phyloP scores from a whole-genome alignment of 2,888 invertebrate species.

The Noctua fimbriata region DNA sequence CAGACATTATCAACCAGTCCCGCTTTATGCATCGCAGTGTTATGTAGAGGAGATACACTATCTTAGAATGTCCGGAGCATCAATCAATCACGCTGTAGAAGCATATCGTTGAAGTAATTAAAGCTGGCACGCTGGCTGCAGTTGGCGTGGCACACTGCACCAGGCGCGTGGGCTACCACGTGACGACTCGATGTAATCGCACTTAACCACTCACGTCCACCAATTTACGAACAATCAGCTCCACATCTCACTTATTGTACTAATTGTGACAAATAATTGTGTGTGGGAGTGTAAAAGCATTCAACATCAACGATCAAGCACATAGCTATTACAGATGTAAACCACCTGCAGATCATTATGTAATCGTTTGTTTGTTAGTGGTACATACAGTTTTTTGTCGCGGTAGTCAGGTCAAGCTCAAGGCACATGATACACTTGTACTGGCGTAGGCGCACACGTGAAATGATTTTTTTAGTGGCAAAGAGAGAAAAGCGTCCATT shows the following conservation, averaged over 20 bases:
- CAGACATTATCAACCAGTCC: slow-evolving; percentile 51
- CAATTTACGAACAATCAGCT: slow-evolving; percentile 50
- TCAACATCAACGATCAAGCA: slow-evolving; percentile 50
- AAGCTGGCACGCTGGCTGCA: slow-evolving; percentile 71
- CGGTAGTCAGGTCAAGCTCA: slow-evolving; percentile 80
- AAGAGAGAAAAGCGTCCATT: slow-evolving; percentile 22
- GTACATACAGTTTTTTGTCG: slow-evolving; percentile 65
- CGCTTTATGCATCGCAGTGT: slow-evolving; percentile 41
- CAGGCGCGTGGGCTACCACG: slow-evolving; percentile 72
- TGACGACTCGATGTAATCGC: slow-evolving; percentile 66
- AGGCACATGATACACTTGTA: slow-evolving; percentile 69
- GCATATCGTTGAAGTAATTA: slow-evolving; percentile 70
- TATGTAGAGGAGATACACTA: slow-evolving; percentile 38
- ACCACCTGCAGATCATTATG: slow-evolving; percentile 72
- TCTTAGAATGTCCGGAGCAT: slow-evolving; percentile 55
- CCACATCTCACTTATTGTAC: slow-evolving; percentile 42
- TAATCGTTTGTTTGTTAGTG: slow-evolving; percentile 73
- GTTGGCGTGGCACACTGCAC: slow-evolving; percentile 69
- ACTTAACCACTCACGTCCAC: slow-evolving; percentile 44
- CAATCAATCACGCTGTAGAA: slow-evolving; percentile 63
- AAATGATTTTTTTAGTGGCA: slow-evolving; percentile 31
- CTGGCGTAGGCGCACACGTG: slow-evolving; percentile 36
- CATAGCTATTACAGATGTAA: slow-evolving; percentile 56
- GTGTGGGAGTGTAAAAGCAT: slow-evolving; percentile 54
- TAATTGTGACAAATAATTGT: slow-evolving; percentile 52